Evolutionary conservation across 92 coral and sea anemone species (phyloP), one percentile per base, ranked within the genome.

Genomic region (Phenganax stokvisi): DNA sequence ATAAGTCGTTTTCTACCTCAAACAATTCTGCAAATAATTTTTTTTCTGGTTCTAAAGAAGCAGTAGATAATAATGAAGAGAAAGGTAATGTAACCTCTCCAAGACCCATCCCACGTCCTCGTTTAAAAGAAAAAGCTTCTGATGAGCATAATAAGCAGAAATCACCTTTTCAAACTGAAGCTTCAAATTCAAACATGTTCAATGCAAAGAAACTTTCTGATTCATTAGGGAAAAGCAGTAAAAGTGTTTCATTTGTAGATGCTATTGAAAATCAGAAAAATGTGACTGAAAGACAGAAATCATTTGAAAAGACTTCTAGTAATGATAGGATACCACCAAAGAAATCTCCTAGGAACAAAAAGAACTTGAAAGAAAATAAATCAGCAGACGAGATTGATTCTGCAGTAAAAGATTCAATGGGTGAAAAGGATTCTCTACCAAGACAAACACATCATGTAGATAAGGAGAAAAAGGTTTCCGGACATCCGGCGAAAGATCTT

Each of bases 81-180:
- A 60, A 37, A 37, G 47, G 47, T 37, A 37, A 37, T 37, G 3
- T 57, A 0, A 77, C 71, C 29, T 77, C 81, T 12, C 81, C 81
- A 60, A 44, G 66, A 29, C 81, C 81, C 37, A 71, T 77, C n/a
- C 81, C 81, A 29, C 64, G 71, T 31, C 81, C 70, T 56, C 81
- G 81, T 56, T 58, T 59, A 8, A 47, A 9, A 16, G 44, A 30
- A 56, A 62, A 77, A 51, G 81, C 37, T 31, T 37, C 47, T 37
- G 53, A 31, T 56, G 31, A 31, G 12, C 16, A 0, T 8, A 44
- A 55, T 25, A 52, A 51, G 13, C 31, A 73, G 10, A 20, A 47
- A 73, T 16, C 27, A 28, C 44, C 44, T 51, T 54, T 11, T 72
- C 56, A 4, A 62, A 56, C 27, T 75, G 67, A 16, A 56, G 29